Base-by-base conservation (phyloP, 2,113 vertebrate species). In the Sporophila hypoxantha region DNA sequence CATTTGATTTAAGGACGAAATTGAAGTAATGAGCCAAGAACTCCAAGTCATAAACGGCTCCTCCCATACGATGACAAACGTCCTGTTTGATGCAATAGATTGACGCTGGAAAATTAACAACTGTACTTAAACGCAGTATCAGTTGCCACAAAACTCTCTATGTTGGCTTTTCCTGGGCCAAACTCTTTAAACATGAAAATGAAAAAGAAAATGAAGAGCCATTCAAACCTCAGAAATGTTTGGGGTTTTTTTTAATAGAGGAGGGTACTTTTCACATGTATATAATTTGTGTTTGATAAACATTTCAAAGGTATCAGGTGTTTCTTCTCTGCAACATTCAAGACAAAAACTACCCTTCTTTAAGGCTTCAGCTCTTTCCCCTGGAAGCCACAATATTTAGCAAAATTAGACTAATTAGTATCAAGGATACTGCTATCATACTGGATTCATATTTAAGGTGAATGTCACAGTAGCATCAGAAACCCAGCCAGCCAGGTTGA, bases 371-470 rank as follows among this genome's bases (percentile, higher is more conserved):
- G 17, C 18, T 57, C 50, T n/a, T 75, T 49, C 21, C 19, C 34
- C 34, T 61, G 4, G 5, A 85, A 75, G 32, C 21, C 3, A 4
- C 55, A 55, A 8, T 29, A 55, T 44, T 53, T 65, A 68, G 44
- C 37, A 88, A 82, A 7, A 60, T 67, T 34, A 87, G 32, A 81
- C 25, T 8, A 76, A 59, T 17, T 73, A 36, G 13, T 13, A 75
- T 15, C 30, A 32, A 52, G 19, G 25, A 55, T 30, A 42, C 12
- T 16, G n/a, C 36, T 56, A 3, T 19, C 1, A 1, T 32, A 14
- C 19, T 61, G 11, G 21, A 5, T 2, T 34, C 3, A 7, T 20
- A 73, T 5, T 64, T 25, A 52, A 0, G 3, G 41, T 61, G 21
- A 68, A 47, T 15, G 34, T 34, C 27, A 67, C 32, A 69, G 34